Percentiles rank a stretch among this genome's conserved stretches.
phyloP scores from a whole-genome alignment of 2,888 invertebrate genomes.

The Steinernema hermaphroditum region DNA sequence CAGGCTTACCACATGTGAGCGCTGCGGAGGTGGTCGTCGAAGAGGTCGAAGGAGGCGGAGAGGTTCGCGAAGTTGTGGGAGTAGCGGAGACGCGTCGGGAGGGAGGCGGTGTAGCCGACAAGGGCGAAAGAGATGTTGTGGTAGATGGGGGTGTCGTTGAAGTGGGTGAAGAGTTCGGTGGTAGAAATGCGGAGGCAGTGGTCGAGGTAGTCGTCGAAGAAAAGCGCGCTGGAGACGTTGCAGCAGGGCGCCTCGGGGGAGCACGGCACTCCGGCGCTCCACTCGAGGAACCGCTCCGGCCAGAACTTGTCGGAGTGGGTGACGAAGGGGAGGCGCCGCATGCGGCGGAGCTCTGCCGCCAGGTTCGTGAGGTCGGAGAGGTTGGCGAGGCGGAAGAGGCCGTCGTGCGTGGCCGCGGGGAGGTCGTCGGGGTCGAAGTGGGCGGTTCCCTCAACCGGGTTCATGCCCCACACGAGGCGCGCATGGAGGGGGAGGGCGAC shows the following conservation, averaged over 20 bases:
- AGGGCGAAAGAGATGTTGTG: constrained; percentile 60
- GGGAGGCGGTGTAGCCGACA: constrained; percentile 62
- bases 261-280: constrained; percentile 44
- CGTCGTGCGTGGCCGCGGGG: constrained; percentile 40
- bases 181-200: constrained; percentile 58
- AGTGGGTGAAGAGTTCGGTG: constrained; percentile 55
- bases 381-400: constrained; percentile 41
- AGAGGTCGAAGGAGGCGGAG: constrained; percentile 49
- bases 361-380: constrained; percentile 40
- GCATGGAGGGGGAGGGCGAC: constrained; percentile 60
- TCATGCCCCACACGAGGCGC: constrained; percentile 60
- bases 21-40: constrained; percentile 42
- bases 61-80: constrained; percentile 58
- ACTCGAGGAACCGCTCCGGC: constrained; percentile 61
- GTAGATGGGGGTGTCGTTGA: constrained; percentile 65
- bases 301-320: constrained; percentile 54
- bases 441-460: constrained; percentile 42
- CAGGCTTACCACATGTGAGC: constrained; percentile 33
- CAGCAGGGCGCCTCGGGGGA: constrained; percentile 41
- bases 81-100: constrained; percentile 48
- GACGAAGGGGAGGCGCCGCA: constrained; percentile 55
- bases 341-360: constrained; percentile 41
- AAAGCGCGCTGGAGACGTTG: constrained; percentile 40
- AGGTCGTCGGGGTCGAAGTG: constrained; percentile 51
- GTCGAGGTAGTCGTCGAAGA: constrained; percentile 44